Evolutionary conservation across 2,888 invertebrate genomes (phyloP).

Genomic region (Dugesia japonica): DNA sequence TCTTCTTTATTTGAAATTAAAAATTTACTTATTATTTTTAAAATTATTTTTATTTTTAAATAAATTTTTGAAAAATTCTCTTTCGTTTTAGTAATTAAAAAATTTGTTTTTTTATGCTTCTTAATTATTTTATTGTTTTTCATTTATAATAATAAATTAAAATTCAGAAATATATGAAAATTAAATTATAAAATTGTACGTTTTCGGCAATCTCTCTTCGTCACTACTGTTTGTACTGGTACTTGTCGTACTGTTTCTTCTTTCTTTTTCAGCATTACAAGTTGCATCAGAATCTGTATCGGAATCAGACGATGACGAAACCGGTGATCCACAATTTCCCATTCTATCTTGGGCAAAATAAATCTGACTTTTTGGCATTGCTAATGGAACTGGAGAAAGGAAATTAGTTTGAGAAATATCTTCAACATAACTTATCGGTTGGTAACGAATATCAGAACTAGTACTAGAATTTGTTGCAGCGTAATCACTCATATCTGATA

Average conservation of each 20-base stretch:
- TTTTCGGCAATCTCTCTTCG: constrained; percentile 29
- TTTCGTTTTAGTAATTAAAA: too few relatives aligned
- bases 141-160: too few relatives aligned
- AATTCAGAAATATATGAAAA: background rate
- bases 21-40: too few relatives aligned
- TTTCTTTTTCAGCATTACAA: constrained; percentile 4
- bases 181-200: background rate
- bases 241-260: constrained; percentile 33
- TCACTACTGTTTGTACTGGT: constrained; percentile 31
- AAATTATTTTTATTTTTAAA: too few relatives aligned
- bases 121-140: too few relatives aligned
- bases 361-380: background rate
- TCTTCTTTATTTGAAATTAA: too few relatives aligned
- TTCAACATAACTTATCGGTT: constrained; percentile 12
- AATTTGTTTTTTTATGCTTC: too few relatives aligned
- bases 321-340: constrained; percentile 34
- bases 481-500: constrained; percentile 22
- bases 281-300: constrained; percentile 31
- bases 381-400: background rate
- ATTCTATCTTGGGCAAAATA: constrained; percentile 32
- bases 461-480: background rate
- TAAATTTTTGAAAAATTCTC: too few relatives aligned
- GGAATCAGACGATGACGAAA: constrained; percentile 25
- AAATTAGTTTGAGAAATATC: background rate
- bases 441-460: background rate